Evolutionary conservation across 2,888 invertebrate species (phyloP).

Genomic region (Teleogryllus oceanicus): DNA sequence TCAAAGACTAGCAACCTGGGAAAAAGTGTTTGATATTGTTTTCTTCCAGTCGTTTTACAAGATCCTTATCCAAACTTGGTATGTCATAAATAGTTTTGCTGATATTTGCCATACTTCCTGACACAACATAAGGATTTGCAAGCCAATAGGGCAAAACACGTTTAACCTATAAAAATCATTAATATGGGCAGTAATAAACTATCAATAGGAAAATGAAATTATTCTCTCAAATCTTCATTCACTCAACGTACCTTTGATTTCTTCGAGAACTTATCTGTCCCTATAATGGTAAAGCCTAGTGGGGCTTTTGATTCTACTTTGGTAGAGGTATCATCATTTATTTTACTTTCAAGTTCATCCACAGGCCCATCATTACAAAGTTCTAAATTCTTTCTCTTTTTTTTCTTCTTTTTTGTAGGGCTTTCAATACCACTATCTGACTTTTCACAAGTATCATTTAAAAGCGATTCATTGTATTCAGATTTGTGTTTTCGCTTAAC

Average conservation of each 20-base stretch:
- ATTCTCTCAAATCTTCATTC: background rate
- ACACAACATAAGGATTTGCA: slow-evolving; percentile 71
- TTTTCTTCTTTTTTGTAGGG: slow-evolving; percentile 24
- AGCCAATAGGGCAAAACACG: slow-evolving; percentile 85
- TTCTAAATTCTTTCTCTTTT: slow-evolving; percentile 33
- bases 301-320: slow-evolving; percentile 39
- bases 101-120: slow-evolving; percentile 63
- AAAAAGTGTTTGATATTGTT: slow-evolving; percentile 76
- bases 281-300: slow-evolving; percentile 63
- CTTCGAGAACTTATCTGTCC: slow-evolving; percentile 55
- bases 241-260: slow-evolving; percentile 41
- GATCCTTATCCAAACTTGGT: slow-evolving; percentile 58
- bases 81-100: slow-evolving; percentile 56
- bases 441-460: too few species aligned
- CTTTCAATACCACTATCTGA: too few species aligned
- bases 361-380: background rate
- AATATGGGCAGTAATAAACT: background rate
- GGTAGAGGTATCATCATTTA: too few species aligned
- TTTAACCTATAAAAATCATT: slow-evolving; percentile 51
- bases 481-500: too few species aligned
- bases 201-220: background rate
- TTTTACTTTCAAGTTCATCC: background rate
- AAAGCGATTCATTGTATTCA: too few species aligned
- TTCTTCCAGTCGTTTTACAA: slow-evolving; percentile 61
- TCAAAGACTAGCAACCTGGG: slow-evolving; percentile 52